Conservation (phyloP, 2,113 vertebrate genomes). For the Onychostoma macrolepis region DNA sequence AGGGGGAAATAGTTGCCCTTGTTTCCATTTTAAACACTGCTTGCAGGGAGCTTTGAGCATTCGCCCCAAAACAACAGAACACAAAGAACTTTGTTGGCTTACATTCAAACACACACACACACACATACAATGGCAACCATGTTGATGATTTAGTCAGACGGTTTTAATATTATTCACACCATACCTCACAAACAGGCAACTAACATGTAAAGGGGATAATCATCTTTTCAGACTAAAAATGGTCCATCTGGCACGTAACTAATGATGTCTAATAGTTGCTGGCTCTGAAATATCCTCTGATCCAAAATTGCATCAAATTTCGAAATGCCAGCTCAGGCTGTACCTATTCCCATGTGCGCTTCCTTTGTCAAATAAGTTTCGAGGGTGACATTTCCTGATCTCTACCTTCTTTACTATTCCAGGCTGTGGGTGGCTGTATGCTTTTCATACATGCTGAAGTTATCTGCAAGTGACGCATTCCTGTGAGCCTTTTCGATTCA, state of each 20-base stretch:
- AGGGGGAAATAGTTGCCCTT: constrained; percentile 39
- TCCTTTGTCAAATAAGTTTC: constrained; percentile 38
- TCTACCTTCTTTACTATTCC: constrained; percentile 23
- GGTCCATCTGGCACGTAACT: neutral
- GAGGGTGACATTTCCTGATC: constrained; percentile 10
- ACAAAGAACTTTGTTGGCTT: constrained; percentile 30
- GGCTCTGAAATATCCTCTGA: constrained; percentile 29
- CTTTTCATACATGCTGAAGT: constrained; percentile 37
- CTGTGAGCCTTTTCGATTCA: constrained; percentile 34
- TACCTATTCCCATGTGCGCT: constrained; percentile 53
- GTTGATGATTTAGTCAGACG: neutral
- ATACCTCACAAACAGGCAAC: constrained; percentile 1
- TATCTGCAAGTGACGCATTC: constrained; percentile 13
- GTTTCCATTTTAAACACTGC: constrained; percentile 64
- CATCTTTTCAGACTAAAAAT: constrained; percentile 10
- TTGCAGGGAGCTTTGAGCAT: constrained; percentile 62
- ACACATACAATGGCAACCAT: neutral
- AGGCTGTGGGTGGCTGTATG: constrained; percentile 2
- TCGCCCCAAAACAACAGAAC: constrained; percentile 52
- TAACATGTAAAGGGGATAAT: constrained; percentile 11
- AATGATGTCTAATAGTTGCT: constrained; percentile 5
- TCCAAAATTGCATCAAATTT: constrained; percentile 56
- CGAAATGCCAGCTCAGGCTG: constrained; percentile 54
- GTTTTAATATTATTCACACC: constrained; percentile 1
- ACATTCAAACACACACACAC: neutral